Percentiles rank a stretch among this genome's conserved stretches.
phyloP scores from a whole-genome alignment of 2,888 invertebrate species.

The Fissipunctia ypsillon region DNA sequence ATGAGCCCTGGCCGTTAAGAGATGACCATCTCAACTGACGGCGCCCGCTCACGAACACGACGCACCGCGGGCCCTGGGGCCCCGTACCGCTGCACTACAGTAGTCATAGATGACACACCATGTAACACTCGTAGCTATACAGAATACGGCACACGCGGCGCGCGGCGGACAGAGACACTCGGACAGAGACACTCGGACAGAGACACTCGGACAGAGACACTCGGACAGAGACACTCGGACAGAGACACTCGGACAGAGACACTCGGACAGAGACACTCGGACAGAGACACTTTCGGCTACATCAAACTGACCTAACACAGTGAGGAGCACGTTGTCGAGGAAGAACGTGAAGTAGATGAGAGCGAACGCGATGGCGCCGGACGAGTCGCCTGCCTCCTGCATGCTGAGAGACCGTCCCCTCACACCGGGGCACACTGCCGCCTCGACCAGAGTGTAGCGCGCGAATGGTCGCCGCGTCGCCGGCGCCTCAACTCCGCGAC shows the following conservation, averaged over 20 bases:
- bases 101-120: background rate
- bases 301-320: constrained; percentile 94
- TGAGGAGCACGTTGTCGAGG: constrained; percentile 96
- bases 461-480: constrained; percentile 1
- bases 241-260: background rate
- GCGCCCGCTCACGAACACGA: too few relatives aligned
- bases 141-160: background rate
- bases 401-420: constrained; percentile 29
- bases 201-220: background rate
- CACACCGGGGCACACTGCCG: background rate
- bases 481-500: background rate
- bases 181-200: background rate
- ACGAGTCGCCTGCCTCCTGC: constrained; percentile 54
- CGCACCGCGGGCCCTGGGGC: too few relatives aligned
- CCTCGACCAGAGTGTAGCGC: constrained; percentile 1
- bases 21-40: too few relatives aligned
- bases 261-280: background rate
- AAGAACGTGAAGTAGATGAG: constrained; percentile 93
- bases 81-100: too few relatives aligned
- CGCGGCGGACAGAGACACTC: too few relatives aligned
- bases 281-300: background rate
- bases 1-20: too few relatives aligned
- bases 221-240: background rate
- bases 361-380: constrained; percentile 75
- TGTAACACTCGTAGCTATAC: too few relatives aligned